Evolutionary conservation across 2,797 vertebrate species (phyloP), one percentile per base, ranked within the genome.

Genomic region (Liparis tanakae): DNA sequence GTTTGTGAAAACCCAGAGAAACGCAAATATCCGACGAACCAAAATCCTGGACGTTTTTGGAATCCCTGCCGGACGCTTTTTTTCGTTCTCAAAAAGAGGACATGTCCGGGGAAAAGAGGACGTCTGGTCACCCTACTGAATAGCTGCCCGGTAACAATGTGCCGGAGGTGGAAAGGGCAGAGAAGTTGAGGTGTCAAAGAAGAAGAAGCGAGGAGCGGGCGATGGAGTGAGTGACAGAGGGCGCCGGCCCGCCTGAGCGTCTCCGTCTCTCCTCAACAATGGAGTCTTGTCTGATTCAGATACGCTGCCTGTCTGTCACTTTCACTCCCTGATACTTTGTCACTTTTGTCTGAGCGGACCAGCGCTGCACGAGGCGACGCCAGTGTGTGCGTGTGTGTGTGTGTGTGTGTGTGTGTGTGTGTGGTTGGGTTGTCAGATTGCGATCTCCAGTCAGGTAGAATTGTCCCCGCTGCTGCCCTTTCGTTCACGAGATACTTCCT

Each of bases 401-500:
- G 61, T 81, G 57, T 51, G 53, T 71, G 68, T 79, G 61, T 81
- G 56, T 65, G 57, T 51, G 53, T 71, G 68, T 79, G 61, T 81
- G 56, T 65, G 57, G 37, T 54, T 65, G 56, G 66, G 74, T 80
- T 74, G 62, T 76, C 82, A 76, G 92, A 94, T 93, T 89, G 85
- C 76, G 86, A 94, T 93, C 91, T 90, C 82, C 91, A 86, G 87
- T 86, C 83, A 82, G 86, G 84, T 88, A 74, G 89, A 84, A 78
- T 88, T 65, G 90, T 86, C 82, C 67, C 73, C 20, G 72, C 85
- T 69, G 78, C 78, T 81, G 81, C 76, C 88, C 86, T 73, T 82
- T 82, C 70, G 41, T 87, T 92, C 86, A 79, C 20, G n/a, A 44
- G 80, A 87, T 85, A 85, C 86, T 83, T 77, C 74, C 88, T 76